Conservation (phyloP, 2,113 vertebrate species). For the Anarhynchus alexandrinus region DNA sequence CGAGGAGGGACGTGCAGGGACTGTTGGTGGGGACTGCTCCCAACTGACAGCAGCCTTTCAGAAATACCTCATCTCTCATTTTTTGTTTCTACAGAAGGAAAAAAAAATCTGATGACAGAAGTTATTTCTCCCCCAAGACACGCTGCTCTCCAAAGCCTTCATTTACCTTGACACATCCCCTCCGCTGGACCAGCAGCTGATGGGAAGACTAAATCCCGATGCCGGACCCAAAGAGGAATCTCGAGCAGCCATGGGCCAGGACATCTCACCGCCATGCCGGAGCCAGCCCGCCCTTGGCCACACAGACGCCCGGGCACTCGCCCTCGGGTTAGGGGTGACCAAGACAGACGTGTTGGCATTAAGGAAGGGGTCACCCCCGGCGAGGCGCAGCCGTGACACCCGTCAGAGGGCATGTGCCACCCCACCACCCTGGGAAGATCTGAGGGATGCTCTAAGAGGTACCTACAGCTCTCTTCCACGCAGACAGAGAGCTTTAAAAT, state of each 20-base stretch:
- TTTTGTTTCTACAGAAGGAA: background rate
- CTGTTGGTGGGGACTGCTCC: background rate
- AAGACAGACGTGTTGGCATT: rapidly evolving
- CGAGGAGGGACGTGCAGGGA: background rate
- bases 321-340: background rate
- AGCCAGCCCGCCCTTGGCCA: background rate
- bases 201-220: background rate
- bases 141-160: background rate
- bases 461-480: background rate
- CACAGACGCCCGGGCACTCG: background rate
- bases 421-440: background rate
- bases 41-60: background rate
- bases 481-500: background rate
- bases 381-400: rapidly evolving
- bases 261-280: background rate
- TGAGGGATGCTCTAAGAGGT: background rate
- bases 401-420: too few species aligned
- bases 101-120: background rate
- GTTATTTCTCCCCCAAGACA: background rate
- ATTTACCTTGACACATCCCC: background rate
- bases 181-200: background rate
- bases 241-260: background rate
- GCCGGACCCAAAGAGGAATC: background rate
- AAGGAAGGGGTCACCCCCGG: background rate
- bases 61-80: background rate